Percentiles rank a stretch among this genome's conserved stretches.
Evolutionary conservation across 2,113 vertebrate species (phyloP).

Genomic region (Erinaceus europaeus): DNA sequence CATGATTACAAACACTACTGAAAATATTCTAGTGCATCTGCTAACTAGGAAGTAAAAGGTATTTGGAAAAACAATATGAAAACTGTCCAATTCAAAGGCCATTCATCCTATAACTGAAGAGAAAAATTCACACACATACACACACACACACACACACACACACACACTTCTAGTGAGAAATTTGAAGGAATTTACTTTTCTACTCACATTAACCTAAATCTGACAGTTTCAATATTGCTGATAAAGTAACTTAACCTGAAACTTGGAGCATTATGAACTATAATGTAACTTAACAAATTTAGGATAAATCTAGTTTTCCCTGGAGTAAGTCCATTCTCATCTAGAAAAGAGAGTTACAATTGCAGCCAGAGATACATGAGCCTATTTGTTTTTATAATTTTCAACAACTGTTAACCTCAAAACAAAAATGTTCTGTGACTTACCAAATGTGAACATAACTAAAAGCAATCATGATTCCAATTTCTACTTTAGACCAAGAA

Average conservation of each 20-base stretch:
- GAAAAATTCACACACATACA: background rate
- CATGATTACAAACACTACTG: background rate
- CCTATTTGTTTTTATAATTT: background rate
- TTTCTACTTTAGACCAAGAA: background rate
- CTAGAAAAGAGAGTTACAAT: background rate
- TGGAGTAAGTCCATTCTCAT: background rate
- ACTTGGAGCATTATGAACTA: background rate
- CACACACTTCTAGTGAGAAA: background rate
- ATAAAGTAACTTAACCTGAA: background rate
- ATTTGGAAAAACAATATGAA: slow-evolving; percentile 7
- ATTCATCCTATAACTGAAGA: background rate
- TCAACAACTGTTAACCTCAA: background rate
- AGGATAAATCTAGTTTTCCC: background rate
- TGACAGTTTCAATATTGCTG: background rate
- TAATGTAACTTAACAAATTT: background rate
- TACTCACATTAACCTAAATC: background rate
- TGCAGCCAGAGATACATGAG: background rate
- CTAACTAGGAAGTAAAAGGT: background rate
- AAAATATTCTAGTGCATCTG: background rate
- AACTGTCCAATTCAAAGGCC: background rate
- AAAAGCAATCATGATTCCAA: background rate
- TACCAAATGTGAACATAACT: background rate
- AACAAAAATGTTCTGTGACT: background rate
- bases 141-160: too few relatives aligned
- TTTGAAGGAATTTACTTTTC: background rate